Conservation (phyloP, 2,888 invertebrate species). For the Eurytoma adleriae region DNA sequence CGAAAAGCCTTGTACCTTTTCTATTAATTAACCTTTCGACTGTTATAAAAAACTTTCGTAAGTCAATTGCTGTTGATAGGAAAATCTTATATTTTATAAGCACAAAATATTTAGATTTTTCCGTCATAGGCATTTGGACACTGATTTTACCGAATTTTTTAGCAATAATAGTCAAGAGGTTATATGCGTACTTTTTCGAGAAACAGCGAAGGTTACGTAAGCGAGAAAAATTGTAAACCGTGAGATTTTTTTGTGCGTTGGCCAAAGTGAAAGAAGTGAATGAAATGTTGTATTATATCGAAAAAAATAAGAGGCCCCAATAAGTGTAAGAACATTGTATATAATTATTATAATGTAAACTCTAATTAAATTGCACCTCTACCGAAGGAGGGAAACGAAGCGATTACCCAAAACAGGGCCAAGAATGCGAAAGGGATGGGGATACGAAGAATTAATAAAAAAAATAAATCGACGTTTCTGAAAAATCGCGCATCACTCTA, state of each 20-base stretch:
- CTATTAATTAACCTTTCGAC: conserved; percentile 11
- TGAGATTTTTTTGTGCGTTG: conserved; percentile 53
- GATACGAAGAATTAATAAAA: conserved; percentile 52
- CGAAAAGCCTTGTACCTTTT: conserved; percentile 38
- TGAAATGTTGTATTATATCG: conserved; percentile 68
- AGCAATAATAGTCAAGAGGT: no score
- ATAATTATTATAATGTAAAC: conserved; percentile 72
- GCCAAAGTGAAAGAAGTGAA: conserved; percentile 48
- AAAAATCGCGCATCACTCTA: conserved; percentile 54
- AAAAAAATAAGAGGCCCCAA: conserved; percentile 64
- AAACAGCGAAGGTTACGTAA: conserved; percentile 52
- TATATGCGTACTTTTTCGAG: conserved; percentile 54
- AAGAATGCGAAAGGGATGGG: conserved; percentile 33
- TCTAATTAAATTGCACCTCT: conserved; percentile 66
- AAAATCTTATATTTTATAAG: no score
- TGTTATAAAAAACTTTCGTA: no score
- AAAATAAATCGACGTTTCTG: conserved; percentile 51
- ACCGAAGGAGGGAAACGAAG: conserved; percentile 57
- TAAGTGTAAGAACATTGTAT: conserved; percentile 73
- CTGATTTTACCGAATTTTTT: no score
- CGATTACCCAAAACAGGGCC: conserved; percentile 55
- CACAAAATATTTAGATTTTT: no score
- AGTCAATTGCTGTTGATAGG: no score
- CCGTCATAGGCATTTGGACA: no score
- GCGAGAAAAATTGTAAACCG: conserved; percentile 44